phyloP scores from a whole-genome alignment of 1,140 invertebrate genomes.

The Laodelphax striatellus region DNA sequence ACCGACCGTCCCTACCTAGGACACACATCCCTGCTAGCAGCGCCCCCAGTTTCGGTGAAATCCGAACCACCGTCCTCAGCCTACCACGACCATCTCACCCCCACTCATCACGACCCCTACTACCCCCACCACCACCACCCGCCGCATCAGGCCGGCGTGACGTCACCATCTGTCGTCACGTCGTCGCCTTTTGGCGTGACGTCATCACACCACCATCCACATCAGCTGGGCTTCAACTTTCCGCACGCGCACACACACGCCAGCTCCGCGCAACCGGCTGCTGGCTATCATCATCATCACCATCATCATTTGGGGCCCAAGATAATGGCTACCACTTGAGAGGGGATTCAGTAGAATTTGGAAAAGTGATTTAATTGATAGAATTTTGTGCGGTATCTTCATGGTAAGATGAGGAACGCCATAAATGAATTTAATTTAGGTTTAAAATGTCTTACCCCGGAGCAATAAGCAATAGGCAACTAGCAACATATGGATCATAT shows the following conservation, averaged over 20 bases:
- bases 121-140: conserved; percentile 2
- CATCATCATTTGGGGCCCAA: conserved; percentile 6
- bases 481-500: too few relatives aligned
- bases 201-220: conserved; percentile 10
- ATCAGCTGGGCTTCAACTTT: conserved; percentile 15
- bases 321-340: conserved; percentile 12
- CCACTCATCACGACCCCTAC: neutral
- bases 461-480: too few relatives aligned
- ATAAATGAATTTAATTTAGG: too few relatives aligned
- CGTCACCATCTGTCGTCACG: too few relatives aligned
- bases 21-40: conserved; percentile 36
- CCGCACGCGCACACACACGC: neutral
- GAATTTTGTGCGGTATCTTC: too few relatives aligned
- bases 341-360: too few relatives aligned
- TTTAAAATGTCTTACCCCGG: too few relatives aligned
- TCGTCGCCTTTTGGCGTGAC: too few relatives aligned
- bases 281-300: conserved; percentile 12
- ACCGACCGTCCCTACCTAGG: conserved; percentile 34
- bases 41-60: conserved; percentile 27
- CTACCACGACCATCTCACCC: conserved; percentile 6
- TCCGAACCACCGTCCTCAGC: conserved; percentile 36
- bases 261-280: neutral
- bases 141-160: neutral
- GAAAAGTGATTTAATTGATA: too few relatives aligned
- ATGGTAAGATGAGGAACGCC: too few relatives aligned